phyloP scores from a whole-genome alignment of 2,888 invertebrate species.

The Zonitis immaculata region DNA sequence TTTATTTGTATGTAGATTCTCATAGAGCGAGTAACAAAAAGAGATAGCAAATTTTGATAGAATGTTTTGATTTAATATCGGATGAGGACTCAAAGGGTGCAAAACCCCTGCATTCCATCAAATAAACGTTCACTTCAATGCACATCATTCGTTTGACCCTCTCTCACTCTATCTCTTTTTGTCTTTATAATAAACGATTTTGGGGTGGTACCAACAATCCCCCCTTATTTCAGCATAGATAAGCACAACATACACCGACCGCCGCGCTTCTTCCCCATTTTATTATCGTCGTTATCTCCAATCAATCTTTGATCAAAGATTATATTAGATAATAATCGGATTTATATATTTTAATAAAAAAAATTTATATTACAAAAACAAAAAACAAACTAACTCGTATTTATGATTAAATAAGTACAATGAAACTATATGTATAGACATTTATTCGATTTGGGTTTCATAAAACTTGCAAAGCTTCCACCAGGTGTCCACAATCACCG shows the following conservation, averaged over 20 bases:
- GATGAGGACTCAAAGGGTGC: constrained; percentile 24
- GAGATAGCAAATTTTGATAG: constrained; percentile 2
- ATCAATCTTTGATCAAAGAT: neutral
- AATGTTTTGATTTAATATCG: constrained; percentile 32
- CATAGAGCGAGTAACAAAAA: neutral
- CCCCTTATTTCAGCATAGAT: neutral
- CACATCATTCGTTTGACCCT: constrained; percentile 21
- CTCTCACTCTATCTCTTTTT: neutral
- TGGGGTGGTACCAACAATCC: neutral
- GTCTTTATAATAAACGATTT: too few species aligned
- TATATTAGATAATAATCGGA: neutral
- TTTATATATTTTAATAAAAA: neutral
- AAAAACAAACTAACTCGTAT: too few species aligned
- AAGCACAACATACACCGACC: neutral
- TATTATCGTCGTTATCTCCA: neutral
- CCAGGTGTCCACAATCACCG: constrained; percentile 28
- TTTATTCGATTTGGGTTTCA: too few species aligned
- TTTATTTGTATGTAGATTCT: too few species aligned
- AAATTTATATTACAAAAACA: too few species aligned
- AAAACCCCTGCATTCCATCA: constrained; percentile 26
- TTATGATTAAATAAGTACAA: too few species aligned
- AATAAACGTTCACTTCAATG: constrained; percentile 26
- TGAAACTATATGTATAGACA: too few species aligned
- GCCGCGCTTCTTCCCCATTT: neutral
- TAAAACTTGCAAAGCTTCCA: constrained; percentile 38